A percentile compares a stretch with the other conserved stretches of the same genome.
phyloP scores from a whole-genome alignment of 2,888 invertebrate genomes.

The Apeira syringaria region DNA sequence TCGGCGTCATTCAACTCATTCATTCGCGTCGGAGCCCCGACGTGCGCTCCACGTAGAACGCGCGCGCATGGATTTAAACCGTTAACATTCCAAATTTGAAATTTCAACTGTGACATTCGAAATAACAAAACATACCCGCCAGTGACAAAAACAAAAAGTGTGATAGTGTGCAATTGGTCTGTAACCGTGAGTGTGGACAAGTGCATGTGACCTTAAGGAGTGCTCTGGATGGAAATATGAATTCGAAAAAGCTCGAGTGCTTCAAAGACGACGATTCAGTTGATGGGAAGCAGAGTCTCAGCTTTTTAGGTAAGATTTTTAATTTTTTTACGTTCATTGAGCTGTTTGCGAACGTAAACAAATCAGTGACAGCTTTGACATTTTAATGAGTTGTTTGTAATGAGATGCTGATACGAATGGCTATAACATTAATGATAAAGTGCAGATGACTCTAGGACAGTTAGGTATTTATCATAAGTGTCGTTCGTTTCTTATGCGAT shows the following conservation, averaged over 20 bases:
- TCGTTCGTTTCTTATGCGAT: slow-evolving; percentile 36
- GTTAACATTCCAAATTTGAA: slow-evolving; percentile 62
- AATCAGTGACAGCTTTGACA: slow-evolving; percentile 36
- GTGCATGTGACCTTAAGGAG: slow-evolving; percentile 66
- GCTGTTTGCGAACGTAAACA: slow-evolving; percentile 18
- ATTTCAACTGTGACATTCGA: slow-evolving; percentile 46
- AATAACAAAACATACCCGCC: slow-evolving; percentile 30
- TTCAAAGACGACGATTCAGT: slow-evolving; percentile 70
- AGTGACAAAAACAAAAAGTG: slow-evolving; percentile 31
- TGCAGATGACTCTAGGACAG: slow-evolving; percentile 32
- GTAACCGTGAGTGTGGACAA: slow-evolving; percentile 54
- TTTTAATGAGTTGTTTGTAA: slow-evolving; percentile 27
- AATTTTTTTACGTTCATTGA: slow-evolving; percentile 24
- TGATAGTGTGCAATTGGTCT: slow-evolving; percentile 23
- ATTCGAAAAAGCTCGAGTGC: slow-evolving; percentile 80
- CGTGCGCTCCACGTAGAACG: slow-evolving; percentile 50
- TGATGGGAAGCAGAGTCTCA: slow-evolving; percentile 76
- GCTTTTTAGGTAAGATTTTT: slow-evolving; percentile 73
- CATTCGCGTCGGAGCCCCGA: slow-evolving; percentile 69
- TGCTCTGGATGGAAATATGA: slow-evolving; percentile 60
- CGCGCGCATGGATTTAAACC: slow-evolving; percentile 61
- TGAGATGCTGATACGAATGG: slow-evolving; percentile 22
- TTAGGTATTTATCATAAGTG: slow-evolving; percentile 41
- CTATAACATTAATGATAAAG: slow-evolving; percentile 36
- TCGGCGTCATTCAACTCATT: slow-evolving; percentile 67